Conservation (phyloP, 2,888 invertebrate species). For the Sclerodermus sp. region DNA sequence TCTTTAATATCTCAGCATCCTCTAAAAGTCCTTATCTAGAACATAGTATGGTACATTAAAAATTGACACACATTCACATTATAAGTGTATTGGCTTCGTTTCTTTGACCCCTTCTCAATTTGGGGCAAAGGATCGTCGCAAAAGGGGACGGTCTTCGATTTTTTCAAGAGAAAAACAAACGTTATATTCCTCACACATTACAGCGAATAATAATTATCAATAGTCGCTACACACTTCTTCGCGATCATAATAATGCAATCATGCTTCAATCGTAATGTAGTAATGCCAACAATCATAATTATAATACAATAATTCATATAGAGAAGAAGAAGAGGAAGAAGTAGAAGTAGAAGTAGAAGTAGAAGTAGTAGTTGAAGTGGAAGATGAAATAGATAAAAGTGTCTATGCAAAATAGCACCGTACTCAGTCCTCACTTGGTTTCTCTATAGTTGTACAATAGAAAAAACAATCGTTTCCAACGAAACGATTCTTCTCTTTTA, state of each 20-base stretch:
- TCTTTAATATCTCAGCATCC: not conserved
- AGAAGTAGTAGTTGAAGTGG: too few relatives aligned
- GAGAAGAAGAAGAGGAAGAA: conserved; percentile 6
- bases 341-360: too few relatives aligned
- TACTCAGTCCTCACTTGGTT: not conserved
- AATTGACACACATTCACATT: conserved; percentile 52
- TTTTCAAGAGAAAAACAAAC: conserved; percentile 15
- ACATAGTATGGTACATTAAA: conserved; percentile 49
- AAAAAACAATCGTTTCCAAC: too few relatives aligned
- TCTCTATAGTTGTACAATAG: not conserved
- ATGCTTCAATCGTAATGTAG: not conserved
- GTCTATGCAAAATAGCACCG: conserved; percentile 45
- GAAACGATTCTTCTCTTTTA: too few relatives aligned
- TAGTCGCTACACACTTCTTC: too few relatives aligned
- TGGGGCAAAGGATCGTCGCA: conserved; percentile 10
- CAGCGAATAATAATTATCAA: not conserved
- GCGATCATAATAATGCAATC: too few relatives aligned
- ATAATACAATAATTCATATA: conserved; percentile 17
- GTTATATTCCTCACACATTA: not conserved
- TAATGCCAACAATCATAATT: conserved; percentile 22
- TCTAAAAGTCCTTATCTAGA: conserved; percentile 33
- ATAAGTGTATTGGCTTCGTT: conserved; percentile 27
- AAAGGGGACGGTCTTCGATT: conserved; percentile 23
- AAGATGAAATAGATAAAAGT: conserved; percentile 19
- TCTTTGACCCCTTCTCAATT: conserved; percentile 9